phyloP scores from a whole-genome alignment of 30 jellyfish, hydroid and myxozoan species.

The Hydractinia symbiolongicarpus region DNA sequence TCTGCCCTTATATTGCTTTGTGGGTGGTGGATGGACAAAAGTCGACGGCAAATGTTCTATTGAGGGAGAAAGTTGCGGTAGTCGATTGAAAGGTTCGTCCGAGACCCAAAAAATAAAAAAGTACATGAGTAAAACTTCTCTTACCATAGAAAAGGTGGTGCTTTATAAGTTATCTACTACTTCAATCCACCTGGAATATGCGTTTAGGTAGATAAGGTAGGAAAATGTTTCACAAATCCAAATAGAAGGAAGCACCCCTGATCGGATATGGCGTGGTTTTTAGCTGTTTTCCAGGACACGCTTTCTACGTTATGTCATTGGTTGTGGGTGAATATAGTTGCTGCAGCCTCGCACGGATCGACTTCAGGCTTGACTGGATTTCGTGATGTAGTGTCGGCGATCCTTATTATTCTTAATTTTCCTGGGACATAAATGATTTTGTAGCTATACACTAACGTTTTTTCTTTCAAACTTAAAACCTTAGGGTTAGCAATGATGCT shows the following conservation, averaged over 20 bases:
- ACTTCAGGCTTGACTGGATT: background rate
- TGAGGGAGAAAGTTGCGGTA: background rate
- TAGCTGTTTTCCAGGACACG: too few relatives aligned
- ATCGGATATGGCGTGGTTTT: too few relatives aligned
- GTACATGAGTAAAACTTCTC: slow-evolving; percentile 2
- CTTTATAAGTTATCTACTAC: background rate
- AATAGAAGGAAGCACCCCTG: background rate
- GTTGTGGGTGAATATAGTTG: too few relatives aligned
- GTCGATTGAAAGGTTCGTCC: slow-evolving; percentile 8
- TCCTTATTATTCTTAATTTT: background rate
- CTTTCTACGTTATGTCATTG: too few relatives aligned
- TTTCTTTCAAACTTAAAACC: slow-evolving; percentile 25
- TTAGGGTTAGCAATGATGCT: slow-evolving; percentile 29
- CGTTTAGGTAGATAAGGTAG: background rate
- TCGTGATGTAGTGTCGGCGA: background rate
- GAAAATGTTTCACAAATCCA: slow-evolving; percentile 19
- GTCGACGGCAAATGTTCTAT: background rate
- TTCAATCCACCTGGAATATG: background rate
- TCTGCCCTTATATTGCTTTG: background rate
- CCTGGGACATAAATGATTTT: slow-evolving; percentile 35
- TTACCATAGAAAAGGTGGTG: background rate
- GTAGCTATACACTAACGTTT: slow-evolving; percentile 30
- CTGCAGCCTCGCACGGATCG: background rate
- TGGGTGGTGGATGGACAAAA: slow-evolving; percentile 6
- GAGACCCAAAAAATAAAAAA: slow-evolving; percentile 12